Evolutionary conservation across 2,113 vertebrate species (phyloP).

Genomic region (Panthera uncia): DNA sequence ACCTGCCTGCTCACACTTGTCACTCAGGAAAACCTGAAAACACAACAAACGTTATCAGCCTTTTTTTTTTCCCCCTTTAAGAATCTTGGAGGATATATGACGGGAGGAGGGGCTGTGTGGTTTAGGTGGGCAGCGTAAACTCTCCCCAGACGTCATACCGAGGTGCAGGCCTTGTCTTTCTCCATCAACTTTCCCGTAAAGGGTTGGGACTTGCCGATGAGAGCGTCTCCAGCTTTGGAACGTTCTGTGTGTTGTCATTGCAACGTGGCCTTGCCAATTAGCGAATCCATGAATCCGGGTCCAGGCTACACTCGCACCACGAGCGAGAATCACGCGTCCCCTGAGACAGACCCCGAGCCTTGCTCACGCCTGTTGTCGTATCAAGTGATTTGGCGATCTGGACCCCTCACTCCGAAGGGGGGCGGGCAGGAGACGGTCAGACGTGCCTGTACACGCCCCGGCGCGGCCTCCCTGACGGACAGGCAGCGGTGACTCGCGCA

Average conservation of each 20-base stretch:
- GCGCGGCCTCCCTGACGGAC: not conserved
- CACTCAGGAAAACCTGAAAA: conserved; percentile 4
- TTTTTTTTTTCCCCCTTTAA: not conserved
- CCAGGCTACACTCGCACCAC: not conserved
- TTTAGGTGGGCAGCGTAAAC: not conserved
- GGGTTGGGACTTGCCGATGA: conserved; percentile 32
- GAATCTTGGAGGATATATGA: not conserved
- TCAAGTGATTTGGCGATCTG: not conserved
- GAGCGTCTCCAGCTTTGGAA: conserved; percentile 28
- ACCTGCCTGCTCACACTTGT: not conserved
- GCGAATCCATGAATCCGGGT: conserved; percentile 75
- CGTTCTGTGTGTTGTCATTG: conserved; percentile 49
- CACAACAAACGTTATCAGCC: not conserved
- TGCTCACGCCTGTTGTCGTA: not conserved
- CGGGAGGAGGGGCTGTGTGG: not conserved
- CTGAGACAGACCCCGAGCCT: conserved; percentile 27
- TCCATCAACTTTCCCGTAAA: not conserved
- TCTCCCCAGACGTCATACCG: not conserved
- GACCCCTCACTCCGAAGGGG: not conserved
- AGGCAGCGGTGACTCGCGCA: not conserved
- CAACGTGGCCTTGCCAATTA: conserved; percentile 67
- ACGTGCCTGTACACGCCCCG: not conserved
- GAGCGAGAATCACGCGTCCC: not conserved
- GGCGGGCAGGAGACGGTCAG: not conserved
- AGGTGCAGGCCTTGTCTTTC: conserved; percentile 24